A percentile compares a stretch with the other conserved stretches of the same genome.
These are phyloP conservation scores for Trichoplax adhaerens DNA, from an alignment of 37 sponge, comb jelly and placozoan genomes.

Conservation along the genomic window DNA sequence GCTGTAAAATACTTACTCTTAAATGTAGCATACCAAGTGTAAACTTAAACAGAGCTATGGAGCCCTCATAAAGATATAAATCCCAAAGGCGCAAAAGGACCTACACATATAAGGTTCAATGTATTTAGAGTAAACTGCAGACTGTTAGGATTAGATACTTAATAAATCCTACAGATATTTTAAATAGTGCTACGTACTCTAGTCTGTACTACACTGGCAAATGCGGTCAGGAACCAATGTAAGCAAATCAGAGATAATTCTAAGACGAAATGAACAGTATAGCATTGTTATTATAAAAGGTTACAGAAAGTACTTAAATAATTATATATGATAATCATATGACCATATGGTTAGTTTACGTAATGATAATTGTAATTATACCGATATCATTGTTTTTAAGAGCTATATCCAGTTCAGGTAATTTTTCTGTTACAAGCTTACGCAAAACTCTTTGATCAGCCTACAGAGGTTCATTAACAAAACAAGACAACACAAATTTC, in stretches of 20 bases:
- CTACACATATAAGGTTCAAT: constrained; percentile 6
- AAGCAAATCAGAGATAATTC: constrained; percentile 20
- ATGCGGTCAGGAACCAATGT: constrained; percentile 34
- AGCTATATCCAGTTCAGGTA: constrained; percentile 5
- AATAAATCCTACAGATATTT: background rate
- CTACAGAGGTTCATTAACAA: background rate
- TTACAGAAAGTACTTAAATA: too few relatives aligned
- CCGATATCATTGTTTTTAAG: too few relatives aligned
- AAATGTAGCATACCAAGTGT: constrained; percentile 15
- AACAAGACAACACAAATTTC: too few relatives aligned
- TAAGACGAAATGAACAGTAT: constrained; percentile 9
- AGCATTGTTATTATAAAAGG: background rate
- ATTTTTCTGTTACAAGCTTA: constrained; percentile 1
- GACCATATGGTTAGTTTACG: too few relatives aligned
- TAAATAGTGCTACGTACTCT: constrained; percentile 1
- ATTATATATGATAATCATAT: too few relatives aligned
- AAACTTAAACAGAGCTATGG: constrained; percentile 19
- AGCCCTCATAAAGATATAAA: constrained; percentile 24
- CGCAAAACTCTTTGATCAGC: constrained; percentile 21
- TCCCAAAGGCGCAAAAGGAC: constrained; percentile 29
- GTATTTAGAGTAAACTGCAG: background rate
- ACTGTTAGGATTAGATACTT: background rate
- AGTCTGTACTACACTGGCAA: constrained; percentile 15
- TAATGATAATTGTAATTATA: too few relatives aligned
- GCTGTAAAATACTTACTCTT: background rate